phyloP scores from a whole-genome alignment of 1,140 invertebrate species.

The Piezodorus guildinii region DNA sequence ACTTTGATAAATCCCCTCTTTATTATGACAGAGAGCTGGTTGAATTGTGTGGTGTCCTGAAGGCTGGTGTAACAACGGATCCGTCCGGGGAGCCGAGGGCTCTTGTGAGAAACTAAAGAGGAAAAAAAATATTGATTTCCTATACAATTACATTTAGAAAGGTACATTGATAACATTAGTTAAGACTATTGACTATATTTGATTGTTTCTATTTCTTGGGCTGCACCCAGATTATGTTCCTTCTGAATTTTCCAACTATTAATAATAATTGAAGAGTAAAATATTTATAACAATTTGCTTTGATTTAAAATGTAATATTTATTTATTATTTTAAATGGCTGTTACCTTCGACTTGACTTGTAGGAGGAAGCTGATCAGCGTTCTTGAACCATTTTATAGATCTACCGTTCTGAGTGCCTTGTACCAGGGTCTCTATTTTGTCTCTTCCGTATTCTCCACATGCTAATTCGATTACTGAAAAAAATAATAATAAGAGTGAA shows the following conservation, averaged over 20 bases:
- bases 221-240: too few species aligned
- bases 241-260: too few species aligned
- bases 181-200: too few species aligned
- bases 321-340: too few species aligned
- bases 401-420: constrained; percentile 59
- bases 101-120: constrained; percentile 23
- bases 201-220: too few species aligned
- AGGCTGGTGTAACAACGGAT: constrained; percentile 29
- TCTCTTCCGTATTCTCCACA: constrained; percentile 78
- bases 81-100: constrained; percentile 18
- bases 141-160: too few species aligned
- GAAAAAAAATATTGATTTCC: too few species aligned
- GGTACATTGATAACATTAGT: too few species aligned
- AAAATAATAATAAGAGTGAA: not conserved
- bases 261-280: too few species aligned
- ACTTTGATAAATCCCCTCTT: constrained; percentile 56
- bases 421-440: constrained; percentile 57
- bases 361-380: constrained; percentile 27
- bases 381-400: constrained; percentile 55
- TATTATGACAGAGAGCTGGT: constrained; percentile 58
- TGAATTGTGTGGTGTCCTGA: constrained; percentile 54
- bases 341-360: constrained; percentile 22
- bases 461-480: constrained; percentile 71
- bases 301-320: too few species aligned
- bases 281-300: too few species aligned